Conservation (phyloP, 2,113 vertebrate genomes). For the Bufo gargarizans region DNA sequence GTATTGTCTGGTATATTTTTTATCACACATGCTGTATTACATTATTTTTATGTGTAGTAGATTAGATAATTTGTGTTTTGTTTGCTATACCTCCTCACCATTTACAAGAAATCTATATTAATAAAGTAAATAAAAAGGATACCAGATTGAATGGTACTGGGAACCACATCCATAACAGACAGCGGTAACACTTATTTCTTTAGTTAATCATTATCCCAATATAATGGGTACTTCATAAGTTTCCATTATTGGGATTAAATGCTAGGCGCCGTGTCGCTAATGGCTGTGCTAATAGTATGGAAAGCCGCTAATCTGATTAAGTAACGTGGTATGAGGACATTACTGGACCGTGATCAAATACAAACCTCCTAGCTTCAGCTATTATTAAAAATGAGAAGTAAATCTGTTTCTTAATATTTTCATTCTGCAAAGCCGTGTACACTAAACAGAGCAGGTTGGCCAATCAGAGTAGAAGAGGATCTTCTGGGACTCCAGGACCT, state of each 20-base stretch:
- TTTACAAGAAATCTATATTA: background rate
- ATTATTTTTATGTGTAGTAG: too few species aligned
- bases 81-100: too few species aligned
- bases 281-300: conserved; percentile 13
- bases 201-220: conserved; percentile 8
- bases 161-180: background rate
- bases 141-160: background rate
- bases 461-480: background rate
- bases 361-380: background rate
- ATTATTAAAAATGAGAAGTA: background rate
- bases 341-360: background rate
- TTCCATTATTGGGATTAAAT: background rate
- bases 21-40: too few species aligned
- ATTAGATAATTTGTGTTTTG: too few species aligned
- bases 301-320: conserved; percentile 13
- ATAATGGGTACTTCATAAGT: background rate
- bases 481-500: background rate
- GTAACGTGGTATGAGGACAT: too few species aligned
- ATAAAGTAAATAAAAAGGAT: background rate
- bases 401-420: background rate
- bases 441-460: background rate
- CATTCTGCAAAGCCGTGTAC: background rate
- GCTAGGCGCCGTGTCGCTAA: background rate
- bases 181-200: background rate
- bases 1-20: too few species aligned